Percentiles rank a stretch among this genome's conserved stretches.
phyloP scores from a whole-genome alignment of 2,888 invertebrate genomes.

The Heliconius sara region DNA sequence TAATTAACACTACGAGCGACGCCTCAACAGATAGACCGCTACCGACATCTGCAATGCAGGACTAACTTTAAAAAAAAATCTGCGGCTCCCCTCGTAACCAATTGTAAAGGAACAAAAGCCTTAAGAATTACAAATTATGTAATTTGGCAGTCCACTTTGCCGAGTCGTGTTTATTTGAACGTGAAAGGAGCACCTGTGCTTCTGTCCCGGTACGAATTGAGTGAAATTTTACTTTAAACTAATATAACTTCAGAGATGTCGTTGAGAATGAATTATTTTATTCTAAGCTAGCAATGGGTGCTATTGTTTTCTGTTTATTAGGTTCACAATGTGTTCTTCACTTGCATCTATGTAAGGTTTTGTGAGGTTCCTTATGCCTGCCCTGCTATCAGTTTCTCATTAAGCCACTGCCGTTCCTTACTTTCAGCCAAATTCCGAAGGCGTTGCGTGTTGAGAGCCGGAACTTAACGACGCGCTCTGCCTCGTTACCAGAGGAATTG shows the following conservation, averaged over 20 bases:
- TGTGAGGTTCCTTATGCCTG: no score
- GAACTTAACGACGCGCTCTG: no score
- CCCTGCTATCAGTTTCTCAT: no score
- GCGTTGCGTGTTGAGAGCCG: no score
- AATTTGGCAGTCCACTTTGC: slow-evolving; percentile 46
- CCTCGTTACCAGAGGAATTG: no score
- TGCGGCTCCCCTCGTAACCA: slow-evolving; percentile 22
- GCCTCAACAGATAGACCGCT: not conserved
- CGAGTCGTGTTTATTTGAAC: slow-evolving; percentile 44
- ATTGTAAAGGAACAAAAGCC: slow-evolving; percentile 27
- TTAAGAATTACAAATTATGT: slow-evolving; percentile 36
- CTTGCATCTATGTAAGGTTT: no score
- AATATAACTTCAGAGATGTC: slow-evolving; percentile 30
- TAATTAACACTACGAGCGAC: not conserved
- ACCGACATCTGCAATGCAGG: slow-evolving; percentile 22
- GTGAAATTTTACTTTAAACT: slow-evolving; percentile 33
- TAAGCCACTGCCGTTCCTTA: no score
- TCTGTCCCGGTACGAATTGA: slow-evolving; percentile 17
- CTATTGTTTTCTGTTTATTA: not conserved
- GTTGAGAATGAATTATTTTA: not conserved
- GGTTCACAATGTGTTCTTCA: no score
- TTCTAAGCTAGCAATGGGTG: not conserved
- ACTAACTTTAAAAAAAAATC: slow-evolving; percentile 7
- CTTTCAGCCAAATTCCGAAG: no score
- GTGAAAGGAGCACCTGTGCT: slow-evolving; percentile 44